Percentiles rank a stretch among this genome's conserved stretches.
Evolutionary conservation across 1,140 invertebrate species (phyloP).

Genomic region (Neelides sp.): DNA sequence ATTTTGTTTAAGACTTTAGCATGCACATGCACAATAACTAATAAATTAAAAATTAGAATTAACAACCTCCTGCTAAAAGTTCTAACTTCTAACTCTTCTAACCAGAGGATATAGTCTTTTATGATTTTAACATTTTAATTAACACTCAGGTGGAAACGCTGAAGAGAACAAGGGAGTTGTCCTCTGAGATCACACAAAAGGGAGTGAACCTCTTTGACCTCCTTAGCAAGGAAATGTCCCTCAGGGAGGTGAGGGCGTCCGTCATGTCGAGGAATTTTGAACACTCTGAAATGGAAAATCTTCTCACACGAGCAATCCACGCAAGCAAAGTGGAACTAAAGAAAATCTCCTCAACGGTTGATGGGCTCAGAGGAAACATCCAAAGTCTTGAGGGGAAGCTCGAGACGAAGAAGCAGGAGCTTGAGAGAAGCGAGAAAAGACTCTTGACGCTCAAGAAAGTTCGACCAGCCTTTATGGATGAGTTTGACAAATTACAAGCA

Average conservation of each 20-base stretch:
- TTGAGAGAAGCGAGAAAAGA: constrained; percentile 84
- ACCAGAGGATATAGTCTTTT: too few relatives aligned
- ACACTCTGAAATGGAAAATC: constrained; percentile 62
- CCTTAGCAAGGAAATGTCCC: constrained; percentile 66
- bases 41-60: too few relatives aligned
- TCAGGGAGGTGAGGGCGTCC: constrained; percentile 45
- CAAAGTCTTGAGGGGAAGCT: constrained; percentile 79
- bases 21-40: too few relatives aligned
- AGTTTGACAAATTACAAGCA: constrained; percentile 80
- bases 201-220: constrained; percentile 84
- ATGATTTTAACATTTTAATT: neutral
- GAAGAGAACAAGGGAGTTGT: constrained; percentile 70
- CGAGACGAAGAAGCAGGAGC: constrained; percentile 73
- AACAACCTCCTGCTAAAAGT: too few relatives aligned
- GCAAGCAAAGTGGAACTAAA: constrained; percentile 53
- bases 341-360: constrained; percentile 58
- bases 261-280: constrained; percentile 68
- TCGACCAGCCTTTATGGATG: constrained; percentile 92
- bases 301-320: constrained; percentile 55
- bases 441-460: constrained; percentile 87
- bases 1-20: too few relatives aligned
- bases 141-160: constrained; percentile 56
- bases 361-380: constrained; percentile 72
- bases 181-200: constrained; percentile 76
- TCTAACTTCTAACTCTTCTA: too few relatives aligned